Conservation (phyloP, 2,797 vertebrate genomes). For the Lindbergichthys nudifrons region DNA sequence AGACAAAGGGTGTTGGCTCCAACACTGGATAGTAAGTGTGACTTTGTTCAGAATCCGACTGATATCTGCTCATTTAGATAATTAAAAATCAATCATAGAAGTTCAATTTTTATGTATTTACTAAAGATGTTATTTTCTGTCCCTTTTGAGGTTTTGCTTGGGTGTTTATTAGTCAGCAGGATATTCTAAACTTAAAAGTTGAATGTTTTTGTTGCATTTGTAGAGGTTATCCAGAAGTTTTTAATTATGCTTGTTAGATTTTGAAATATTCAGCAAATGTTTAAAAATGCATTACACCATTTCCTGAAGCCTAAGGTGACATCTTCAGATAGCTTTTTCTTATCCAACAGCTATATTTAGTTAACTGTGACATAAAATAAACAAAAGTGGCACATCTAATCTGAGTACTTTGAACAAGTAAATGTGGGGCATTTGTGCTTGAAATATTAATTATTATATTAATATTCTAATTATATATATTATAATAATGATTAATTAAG, state of each 20-base stretch:
- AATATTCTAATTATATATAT: no score
- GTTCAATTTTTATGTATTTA: background rate
- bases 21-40: background rate
- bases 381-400: background rate
- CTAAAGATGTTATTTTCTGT: background rate
- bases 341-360: background rate
- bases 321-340: background rate
- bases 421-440: background rate
- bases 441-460: background rate
- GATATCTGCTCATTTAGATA: background rate
- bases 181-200: background rate
- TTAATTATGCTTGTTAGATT: no score
- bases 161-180: background rate
- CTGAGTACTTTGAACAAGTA: background rate
- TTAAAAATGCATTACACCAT: background rate
- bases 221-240: background rate
- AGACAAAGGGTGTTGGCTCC: slow-evolving; percentile 1
- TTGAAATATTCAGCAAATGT: background rate
- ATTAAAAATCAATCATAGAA: background rate
- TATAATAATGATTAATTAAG: background rate
- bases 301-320: background rate
- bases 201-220: background rate
- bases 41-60: slow-evolving; percentile 4
- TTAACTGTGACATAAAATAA: background rate
- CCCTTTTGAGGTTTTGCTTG: background rate